Conservation (phyloP, 2,888 invertebrate species). For the Meiosimyza decipiens region DNA sequence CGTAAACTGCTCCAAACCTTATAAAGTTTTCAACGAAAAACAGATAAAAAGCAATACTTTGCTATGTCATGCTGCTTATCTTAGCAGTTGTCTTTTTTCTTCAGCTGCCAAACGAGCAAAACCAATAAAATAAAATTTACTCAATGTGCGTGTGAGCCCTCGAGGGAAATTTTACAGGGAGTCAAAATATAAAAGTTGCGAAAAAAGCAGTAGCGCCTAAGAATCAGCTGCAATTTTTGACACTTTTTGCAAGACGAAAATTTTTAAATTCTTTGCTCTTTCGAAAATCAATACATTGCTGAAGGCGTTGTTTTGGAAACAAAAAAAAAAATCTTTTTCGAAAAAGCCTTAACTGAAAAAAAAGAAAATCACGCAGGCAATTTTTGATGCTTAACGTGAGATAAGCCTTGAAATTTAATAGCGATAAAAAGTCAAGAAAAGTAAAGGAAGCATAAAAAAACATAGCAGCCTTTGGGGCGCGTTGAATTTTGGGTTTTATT, state of each 20-base stretch:
- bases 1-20: neutral
- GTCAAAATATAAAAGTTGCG: too few species aligned
- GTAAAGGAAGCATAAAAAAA: conserved; percentile 5
- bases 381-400: conserved; percentile 22
- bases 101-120: neutral
- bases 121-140: conserved; percentile 11
- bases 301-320: too few species aligned
- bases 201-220: too few species aligned
- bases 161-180: neutral
- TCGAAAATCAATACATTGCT: neutral
- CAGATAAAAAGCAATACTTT: conserved; percentile 4
- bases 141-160: neutral
- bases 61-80: neutral
- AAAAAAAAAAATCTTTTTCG: too few species aligned
- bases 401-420: conserved; percentile 35
- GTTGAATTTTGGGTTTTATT: neutral
- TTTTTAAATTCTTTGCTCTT: conserved; percentile 3
- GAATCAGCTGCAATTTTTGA: neutral
- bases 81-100: neutral
- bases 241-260: too few species aligned
- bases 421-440: neutral
- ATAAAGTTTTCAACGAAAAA: neutral
- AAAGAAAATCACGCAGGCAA: conserved; percentile 25
- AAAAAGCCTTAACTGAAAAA: too few species aligned
- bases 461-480: conserved; percentile 32